Conservation (phyloP, 1,140 invertebrate genomes). For the Goniozus legneri region DNA sequence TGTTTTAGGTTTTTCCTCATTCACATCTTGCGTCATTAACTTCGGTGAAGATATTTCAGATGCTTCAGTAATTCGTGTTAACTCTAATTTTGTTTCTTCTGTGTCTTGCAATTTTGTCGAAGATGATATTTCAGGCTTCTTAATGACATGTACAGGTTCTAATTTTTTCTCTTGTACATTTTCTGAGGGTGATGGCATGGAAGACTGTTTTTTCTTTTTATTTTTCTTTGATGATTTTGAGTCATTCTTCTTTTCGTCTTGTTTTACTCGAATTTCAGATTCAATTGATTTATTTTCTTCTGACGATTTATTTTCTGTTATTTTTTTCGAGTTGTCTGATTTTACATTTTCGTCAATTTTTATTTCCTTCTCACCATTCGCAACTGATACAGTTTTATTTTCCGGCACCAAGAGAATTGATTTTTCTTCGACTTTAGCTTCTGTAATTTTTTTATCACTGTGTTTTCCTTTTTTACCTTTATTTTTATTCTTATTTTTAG, state of each 20-base stretch:
- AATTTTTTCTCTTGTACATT: background rate
- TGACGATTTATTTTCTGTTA: constrained; percentile 5
- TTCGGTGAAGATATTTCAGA: no score
- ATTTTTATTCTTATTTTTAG: constrained; percentile 8
- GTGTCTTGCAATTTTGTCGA: background rate
- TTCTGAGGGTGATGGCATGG: no score
- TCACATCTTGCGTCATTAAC: constrained; percentile 1
- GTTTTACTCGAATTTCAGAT: constrained; percentile 3
- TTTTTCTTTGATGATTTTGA: constrained; percentile 1
- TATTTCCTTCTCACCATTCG: background rate
- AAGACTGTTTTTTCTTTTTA: background rate
- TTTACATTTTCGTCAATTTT: constrained; percentile 3
- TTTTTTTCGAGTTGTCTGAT: background rate
- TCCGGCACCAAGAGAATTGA: no score
- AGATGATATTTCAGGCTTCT: background rate
- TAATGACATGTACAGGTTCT: background rate
- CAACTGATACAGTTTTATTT: constrained; percentile 1
- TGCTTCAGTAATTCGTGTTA: no score
- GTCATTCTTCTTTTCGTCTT: constrained; percentile 14
- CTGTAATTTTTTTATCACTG: background rate
- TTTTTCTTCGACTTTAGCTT: constrained; percentile 8
- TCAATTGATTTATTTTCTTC: background rate
- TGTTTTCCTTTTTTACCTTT: constrained; percentile 11
- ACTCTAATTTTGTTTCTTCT: background rate
- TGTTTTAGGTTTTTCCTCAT: background rate